Conservation (phyloP, 2,113 vertebrate genomes). For the Pipa parva region DNA sequence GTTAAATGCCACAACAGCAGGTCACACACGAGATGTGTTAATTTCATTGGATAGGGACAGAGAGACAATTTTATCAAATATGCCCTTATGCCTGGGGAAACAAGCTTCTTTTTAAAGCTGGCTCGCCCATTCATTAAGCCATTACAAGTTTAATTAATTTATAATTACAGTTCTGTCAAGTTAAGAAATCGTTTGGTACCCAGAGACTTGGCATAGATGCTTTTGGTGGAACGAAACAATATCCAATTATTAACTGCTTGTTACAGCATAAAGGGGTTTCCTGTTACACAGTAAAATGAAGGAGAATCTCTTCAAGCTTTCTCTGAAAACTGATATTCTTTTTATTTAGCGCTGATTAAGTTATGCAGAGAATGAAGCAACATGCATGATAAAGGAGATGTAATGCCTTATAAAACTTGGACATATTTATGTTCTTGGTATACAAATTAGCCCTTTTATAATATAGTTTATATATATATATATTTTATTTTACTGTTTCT, state of each 20-base stretch:
- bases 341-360: no score
- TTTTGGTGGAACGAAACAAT: not conserved
- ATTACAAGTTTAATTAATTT: constrained; percentile 25
- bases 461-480: no score
- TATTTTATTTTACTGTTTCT: no score
- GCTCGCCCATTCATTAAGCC: constrained; percentile 14
- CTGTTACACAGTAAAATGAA: not conserved
- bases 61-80: not conserved
- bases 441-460: no score
- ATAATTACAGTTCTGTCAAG: constrained; percentile 37
- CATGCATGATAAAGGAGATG: no score
- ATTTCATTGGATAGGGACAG: constrained; percentile 3
- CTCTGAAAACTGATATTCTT: no score
- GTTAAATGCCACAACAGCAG: constrained; percentile 19
- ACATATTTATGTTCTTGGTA: no score
- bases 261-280: not conserved
- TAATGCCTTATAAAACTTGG: no score
- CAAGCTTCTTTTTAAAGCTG: constrained; percentile 12
- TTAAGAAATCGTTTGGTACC: not conserved
- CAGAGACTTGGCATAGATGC: not conserved
- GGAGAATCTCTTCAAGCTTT: no score
- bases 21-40: not conserved
- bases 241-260: not conserved
- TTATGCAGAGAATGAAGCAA: no score
- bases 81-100: not conserved